Evolutionary conservation across 2,888 invertebrate species (phyloP).

Genomic region (Cheilosia scutellata): DNA sequence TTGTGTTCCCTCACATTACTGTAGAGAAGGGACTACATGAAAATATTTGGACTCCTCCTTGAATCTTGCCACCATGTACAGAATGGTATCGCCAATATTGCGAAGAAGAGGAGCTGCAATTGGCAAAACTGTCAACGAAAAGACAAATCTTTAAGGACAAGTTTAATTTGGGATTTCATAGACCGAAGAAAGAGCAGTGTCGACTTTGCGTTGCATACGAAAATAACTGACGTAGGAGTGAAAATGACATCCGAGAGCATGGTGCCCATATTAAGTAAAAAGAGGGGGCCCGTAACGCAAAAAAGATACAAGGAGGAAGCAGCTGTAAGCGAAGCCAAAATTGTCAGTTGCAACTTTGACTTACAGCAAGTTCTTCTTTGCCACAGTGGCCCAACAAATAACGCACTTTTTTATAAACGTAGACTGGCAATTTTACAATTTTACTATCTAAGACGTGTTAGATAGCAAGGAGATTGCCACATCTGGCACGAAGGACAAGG

Average conservation of each 20-base stretch:
- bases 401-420: conserved; percentile 17
- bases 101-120: conserved; percentile 6
- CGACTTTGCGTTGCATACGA: conserved; percentile 20
- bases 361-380: conserved; percentile 12
- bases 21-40: conserved; percentile 32
- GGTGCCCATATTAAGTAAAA: conserved; percentile 7
- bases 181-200: conserved; percentile 26
- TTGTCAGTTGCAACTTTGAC: conserved; percentile 31
- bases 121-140: conserved; percentile 6
- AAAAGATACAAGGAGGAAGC: conserved; percentile 16
- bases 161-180: conserved; percentile 8
- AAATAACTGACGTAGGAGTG: background rate
- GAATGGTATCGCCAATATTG: conserved; percentile 21
- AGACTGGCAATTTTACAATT: conserved; percentile 12
- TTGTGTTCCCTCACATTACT: conserved; percentile 34
- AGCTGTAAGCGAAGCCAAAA: background rate
- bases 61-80: conserved; percentile 23
- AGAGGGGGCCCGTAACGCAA: too few species aligned
- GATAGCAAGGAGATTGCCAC: conserved; percentile 15
- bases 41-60: conserved; percentile 26
- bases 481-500: conserved; percentile 18
- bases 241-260: conserved; percentile 21
- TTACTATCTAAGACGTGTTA: conserved; percentile 5
- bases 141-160: conserved; percentile 15
- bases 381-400: background rate